Conservation (phyloP, 2,888 invertebrate species). For the Scaptomyza cyrtandrae region DNA sequence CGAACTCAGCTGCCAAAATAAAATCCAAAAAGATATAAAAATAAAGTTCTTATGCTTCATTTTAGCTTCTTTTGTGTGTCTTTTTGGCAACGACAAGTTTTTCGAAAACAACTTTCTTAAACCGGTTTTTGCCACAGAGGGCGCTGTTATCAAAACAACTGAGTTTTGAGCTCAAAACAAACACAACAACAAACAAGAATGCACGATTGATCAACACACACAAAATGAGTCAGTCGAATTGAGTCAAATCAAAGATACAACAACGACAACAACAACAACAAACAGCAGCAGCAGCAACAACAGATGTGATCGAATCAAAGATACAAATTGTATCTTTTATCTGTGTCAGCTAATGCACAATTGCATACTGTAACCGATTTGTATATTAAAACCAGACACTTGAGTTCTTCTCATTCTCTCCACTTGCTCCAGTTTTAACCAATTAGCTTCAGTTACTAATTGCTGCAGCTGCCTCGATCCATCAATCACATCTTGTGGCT, state of each 20-base stretch:
- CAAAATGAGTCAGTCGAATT: conserved; percentile 31
- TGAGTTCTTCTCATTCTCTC: conserved; percentile 16
- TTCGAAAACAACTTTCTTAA: conserved; percentile 59
- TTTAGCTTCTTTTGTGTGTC: conserved; percentile 31
- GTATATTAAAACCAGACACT: conserved; percentile 61
- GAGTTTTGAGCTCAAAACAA: conserved; percentile 13
- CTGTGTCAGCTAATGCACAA: conserved; percentile 50
- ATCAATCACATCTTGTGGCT: conserved; percentile 56
- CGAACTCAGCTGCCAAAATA: conserved; percentile 27
- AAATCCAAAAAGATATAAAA: background rate
- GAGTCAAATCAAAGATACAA: conserved; percentile 2
- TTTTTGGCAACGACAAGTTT: conserved; percentile 40
- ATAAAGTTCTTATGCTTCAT: conserved; percentile 24
- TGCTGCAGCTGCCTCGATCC: conserved; percentile 38
- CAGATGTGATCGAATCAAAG: conserved; percentile 15
- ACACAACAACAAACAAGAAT: background rate
- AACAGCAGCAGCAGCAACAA: background rate
- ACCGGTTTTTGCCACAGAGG: conserved; percentile 49
- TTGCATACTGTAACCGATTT: conserved; percentile 61
- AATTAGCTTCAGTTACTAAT: conserved; percentile 48
- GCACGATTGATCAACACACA: conserved; percentile 27
- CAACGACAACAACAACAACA: background rate
- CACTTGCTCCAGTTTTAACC: conserved; percentile 56
- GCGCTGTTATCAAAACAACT: conserved; percentile 2
- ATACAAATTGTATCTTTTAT: conserved; percentile 12